Evolutionary conservation across 2,888 invertebrate genomes (phyloP).

Genomic region (Lamellibrachia satsuma): DNA sequence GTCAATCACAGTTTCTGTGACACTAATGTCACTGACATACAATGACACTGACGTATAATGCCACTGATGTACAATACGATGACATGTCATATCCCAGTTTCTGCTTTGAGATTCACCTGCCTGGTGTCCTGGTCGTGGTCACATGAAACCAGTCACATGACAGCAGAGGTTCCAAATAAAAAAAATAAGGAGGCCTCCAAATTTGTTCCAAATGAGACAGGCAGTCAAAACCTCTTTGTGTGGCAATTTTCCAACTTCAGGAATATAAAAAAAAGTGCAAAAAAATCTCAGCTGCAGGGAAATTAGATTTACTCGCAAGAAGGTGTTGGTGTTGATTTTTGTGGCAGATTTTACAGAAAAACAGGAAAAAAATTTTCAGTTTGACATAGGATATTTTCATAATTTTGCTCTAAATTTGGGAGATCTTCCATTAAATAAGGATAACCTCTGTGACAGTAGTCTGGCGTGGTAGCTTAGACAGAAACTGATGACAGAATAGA

Average conservation of each 20-base stretch:
- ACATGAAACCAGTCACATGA: too few species aligned
- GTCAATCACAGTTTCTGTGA: too few species aligned
- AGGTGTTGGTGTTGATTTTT: neutral
- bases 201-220: neutral
- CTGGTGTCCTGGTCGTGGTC: too few species aligned
- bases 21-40: too few species aligned
- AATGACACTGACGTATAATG: too few species aligned
- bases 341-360: neutral
- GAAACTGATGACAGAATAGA: neutral
- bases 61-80: too few species aligned
- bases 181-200: neutral
- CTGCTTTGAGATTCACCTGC: too few species aligned
- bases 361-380: neutral
- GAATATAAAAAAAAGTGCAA: neutral
- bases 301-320: neutral
- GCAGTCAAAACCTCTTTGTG: neutral
- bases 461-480: neutral
- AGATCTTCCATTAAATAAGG: neutral
- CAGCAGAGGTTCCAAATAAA: neutral
- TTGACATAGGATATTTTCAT: neutral
- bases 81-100: too few species aligned
- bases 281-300: neutral
- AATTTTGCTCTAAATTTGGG: neutral
- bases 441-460: neutral
- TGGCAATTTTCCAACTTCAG: constrained; percentile 2